A percentile compares a stretch with the other conserved stretches of the same genome.
phyloP scores from a whole-genome alignment of 2,113 vertebrate genomes.

The Dolichallabes microphthalmus region DNA sequence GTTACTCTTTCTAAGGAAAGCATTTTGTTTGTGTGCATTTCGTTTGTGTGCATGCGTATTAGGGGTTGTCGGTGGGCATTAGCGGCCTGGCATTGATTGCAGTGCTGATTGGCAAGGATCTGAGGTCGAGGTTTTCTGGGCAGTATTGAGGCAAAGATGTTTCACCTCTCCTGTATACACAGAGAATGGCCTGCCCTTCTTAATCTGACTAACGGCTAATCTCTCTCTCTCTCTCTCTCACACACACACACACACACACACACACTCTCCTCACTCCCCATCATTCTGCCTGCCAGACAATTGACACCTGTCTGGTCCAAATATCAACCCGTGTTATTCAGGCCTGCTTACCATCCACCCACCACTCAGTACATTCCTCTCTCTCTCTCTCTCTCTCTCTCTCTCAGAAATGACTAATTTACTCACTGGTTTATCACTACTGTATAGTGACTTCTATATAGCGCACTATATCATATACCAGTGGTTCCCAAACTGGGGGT shows the following conservation, averaged over 20 bases:
- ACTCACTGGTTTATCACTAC: background rate
- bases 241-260: slow-evolving; percentile 17
- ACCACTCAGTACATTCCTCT: slow-evolving; percentile 30
- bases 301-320: slow-evolving; percentile 56
- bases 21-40: background rate
- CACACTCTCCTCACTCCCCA: slow-evolving; percentile 23
- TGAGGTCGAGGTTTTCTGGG: slow-evolving; percentile 8
- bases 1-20: slow-evolving; percentile 20
- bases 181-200: slow-evolving; percentile 43
- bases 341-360: slow-evolving; percentile 15
- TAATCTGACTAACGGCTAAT: slow-evolving; percentile 69
- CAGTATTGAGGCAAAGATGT: slow-evolving; percentile 47
- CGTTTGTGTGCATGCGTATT: slow-evolving; percentile 2
- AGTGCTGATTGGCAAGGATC: slow-evolving; percentile 7
- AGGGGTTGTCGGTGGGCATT: background rate
- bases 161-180: slow-evolving; percentile 59
- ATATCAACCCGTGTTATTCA: slow-evolving; percentile 46
- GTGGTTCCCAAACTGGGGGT: too few relatives aligned
- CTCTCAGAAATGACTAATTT: background rate
- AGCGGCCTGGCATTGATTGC: slow-evolving; percentile 1
- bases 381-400: slow-evolving; percentile 5
- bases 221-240: background rate
- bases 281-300: slow-evolving; percentile 35
- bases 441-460: background rate
- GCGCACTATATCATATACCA: background rate